phyloP scores from a whole-genome alignment of 2,113 vertebrate species.

The Suncus etruscus region DNA sequence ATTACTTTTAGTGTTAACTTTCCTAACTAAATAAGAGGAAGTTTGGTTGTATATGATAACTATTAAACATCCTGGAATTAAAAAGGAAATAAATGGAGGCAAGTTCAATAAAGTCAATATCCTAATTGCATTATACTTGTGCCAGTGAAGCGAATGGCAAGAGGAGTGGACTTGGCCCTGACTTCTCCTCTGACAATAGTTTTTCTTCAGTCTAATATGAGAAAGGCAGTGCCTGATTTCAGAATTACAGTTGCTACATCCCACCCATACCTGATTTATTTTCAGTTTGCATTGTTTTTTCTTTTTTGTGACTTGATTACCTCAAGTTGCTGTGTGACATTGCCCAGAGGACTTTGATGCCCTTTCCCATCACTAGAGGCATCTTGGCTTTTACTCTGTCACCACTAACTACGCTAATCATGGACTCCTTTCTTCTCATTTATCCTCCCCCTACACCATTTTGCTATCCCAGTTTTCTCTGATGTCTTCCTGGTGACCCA shows the following conservation, averaged over 20 bases:
- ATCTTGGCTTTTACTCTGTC: too few species aligned
- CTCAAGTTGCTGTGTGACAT: background rate
- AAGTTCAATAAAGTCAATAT: background rate
- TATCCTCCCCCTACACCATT: background rate
- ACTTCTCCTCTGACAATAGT: background rate
- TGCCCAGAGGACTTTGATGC: background rate
- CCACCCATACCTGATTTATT: background rate
- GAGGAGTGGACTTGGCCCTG: background rate
- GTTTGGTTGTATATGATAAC: slow-evolving; percentile 4
- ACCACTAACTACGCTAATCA: background rate
- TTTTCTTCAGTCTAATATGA: background rate
- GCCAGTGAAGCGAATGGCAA: background rate
- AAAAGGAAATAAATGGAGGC: slow-evolving; percentile 21
- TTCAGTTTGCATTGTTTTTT: background rate
- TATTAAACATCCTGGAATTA: slow-evolving; percentile 32
- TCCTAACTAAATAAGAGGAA: background rate
- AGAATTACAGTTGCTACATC: background rate
- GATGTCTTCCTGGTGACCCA: background rate
- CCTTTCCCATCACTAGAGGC: background rate
- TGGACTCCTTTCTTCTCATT: background rate
- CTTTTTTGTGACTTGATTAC: background rate
- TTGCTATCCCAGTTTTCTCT: background rate
- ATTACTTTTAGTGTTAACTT: background rate
- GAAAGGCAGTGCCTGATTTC: background rate
- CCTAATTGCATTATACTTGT: background rate